Evolutionary conservation across 2,113 vertebrate species (phyloP).

Genomic region (Bos indicus): DNA sequence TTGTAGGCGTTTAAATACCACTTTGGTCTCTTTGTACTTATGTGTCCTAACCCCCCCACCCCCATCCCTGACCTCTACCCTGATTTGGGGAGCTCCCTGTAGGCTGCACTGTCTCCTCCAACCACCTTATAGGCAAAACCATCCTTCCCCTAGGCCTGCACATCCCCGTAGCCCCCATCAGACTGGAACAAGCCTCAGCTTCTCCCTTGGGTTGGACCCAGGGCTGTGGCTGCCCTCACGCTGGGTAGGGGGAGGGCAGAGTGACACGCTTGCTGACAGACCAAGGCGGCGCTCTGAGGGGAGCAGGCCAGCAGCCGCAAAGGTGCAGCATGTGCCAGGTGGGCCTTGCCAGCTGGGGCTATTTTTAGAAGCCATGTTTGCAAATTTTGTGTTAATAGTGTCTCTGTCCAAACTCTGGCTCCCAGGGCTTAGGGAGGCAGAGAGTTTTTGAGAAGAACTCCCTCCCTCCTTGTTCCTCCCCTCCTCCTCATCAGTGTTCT

Average conservation of each 20-base stretch:
- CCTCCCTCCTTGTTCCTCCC: not conserved
- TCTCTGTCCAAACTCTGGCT: conserved; percentile 70
- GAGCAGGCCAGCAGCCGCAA: conserved; percentile 49
- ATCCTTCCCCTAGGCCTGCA: not conserved
- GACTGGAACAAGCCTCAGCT: not conserved
- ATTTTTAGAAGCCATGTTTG: conserved; percentile 75
- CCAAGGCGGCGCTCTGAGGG: conserved; percentile 7
- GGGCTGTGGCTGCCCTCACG: not conserved
- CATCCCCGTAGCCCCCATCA: not conserved
- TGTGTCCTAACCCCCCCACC: not conserved
- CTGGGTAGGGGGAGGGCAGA: not conserved
- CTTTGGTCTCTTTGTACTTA: not conserved
- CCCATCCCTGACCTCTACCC: not conserved
- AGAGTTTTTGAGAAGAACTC: not conserved
- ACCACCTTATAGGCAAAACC: not conserved
- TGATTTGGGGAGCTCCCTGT: not conserved
- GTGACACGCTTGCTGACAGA: conserved; percentile 69
- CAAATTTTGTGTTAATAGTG: conserved; percentile 72
- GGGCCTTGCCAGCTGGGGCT: conserved; percentile 64
- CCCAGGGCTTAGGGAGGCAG: conserved; percentile 21
- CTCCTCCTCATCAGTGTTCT: not conserved
- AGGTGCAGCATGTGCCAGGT: conserved; percentile 68
- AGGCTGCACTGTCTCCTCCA: not conserved
- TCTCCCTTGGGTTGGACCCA: not conserved
- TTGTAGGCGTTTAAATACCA: not conserved